phyloP scores from a whole-genome alignment of 2,797 vertebrate species.

The Lutjanus argentimaculatus region DNA sequence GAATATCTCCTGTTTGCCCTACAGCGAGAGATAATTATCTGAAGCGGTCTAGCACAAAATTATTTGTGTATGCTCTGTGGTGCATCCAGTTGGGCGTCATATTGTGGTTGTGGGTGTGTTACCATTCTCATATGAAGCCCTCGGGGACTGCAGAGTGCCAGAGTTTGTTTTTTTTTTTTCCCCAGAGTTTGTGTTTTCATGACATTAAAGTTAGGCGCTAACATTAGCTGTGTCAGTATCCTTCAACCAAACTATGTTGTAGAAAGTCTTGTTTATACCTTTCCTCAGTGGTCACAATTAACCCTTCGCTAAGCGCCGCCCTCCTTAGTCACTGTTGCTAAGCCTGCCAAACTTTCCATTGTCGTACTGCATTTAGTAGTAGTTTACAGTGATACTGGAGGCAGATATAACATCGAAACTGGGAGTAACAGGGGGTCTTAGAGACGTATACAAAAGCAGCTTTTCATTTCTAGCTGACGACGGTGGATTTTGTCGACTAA shows the following conservation, averaged over 20 bases:
- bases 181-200: conserved; percentile 35
- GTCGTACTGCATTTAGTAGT: no score
- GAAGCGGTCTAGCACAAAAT: conserved; percentile 68
- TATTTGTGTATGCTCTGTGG: conserved; percentile 52
- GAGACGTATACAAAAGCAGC: no score
- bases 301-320: no score
- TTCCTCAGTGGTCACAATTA: no score
- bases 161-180: conserved; percentile 8
- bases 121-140: conserved; percentile 37
- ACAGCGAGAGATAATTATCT: conserved; percentile 68
- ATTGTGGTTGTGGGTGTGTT: conserved; percentile 51
- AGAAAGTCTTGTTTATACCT: not conserved
- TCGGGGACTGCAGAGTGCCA: conserved; percentile 24
- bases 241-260: not conserved
- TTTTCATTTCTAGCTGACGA: no score
- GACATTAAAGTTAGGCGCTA: conserved; percentile 29
- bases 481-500: no score
- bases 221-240: not conserved
- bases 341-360: no score
- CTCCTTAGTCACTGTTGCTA: no score
- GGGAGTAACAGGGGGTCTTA: no score
- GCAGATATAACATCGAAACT: no score
- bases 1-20: conserved; percentile 51
- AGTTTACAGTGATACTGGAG: no score
- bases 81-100: conserved; percentile 43